A percentile compares a stretch with the other conserved stretches of the same genome.
phyloP scores from a whole-genome alignment of 2,113 vertebrate species.

The Cercocebus atys region DNA sequence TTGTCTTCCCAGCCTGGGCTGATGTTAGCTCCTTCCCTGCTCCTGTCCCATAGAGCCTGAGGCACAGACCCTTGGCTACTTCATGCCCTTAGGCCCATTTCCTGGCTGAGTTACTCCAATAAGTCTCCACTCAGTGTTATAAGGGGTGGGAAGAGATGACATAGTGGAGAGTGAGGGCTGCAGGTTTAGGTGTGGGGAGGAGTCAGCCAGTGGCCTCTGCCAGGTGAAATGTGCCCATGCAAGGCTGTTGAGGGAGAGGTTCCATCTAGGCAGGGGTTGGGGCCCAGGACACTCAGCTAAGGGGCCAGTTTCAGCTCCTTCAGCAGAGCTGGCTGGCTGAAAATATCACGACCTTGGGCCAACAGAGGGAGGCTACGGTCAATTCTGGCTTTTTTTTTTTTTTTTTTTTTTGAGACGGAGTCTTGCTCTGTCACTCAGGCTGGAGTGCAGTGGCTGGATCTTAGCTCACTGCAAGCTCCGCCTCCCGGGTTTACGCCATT shows the following conservation, averaged over 20 bases:
- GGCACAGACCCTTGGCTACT: background rate
- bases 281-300: background rate
- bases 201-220: background rate
- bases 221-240: background rate
- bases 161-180: too few species aligned
- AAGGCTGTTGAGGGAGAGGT: background rate
- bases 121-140: too few species aligned
- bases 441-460: too few species aligned
- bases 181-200: too few species aligned
- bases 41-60: too few species aligned
- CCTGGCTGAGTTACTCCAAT: background rate
- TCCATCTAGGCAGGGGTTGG: fast-evolving
- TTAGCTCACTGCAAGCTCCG: too few species aligned
- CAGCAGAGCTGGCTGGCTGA: background rate
- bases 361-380: background rate
- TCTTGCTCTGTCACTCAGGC: too few species aligned
- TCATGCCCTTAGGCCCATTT: background rate
- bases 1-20: background rate
- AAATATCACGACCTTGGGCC: background rate
- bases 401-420: too few species aligned
- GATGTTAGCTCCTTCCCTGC: too few species aligned
- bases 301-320: fast-evolving
- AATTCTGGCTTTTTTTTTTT: too few species aligned
- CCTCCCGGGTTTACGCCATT: too few species aligned
- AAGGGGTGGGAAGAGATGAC: background rate